A percentile compares a stretch with the other conserved stretches of the same genome.
phyloP scores from a whole-genome alignment of 2,113 vertebrate species.

The Calidris pygmaea region DNA sequence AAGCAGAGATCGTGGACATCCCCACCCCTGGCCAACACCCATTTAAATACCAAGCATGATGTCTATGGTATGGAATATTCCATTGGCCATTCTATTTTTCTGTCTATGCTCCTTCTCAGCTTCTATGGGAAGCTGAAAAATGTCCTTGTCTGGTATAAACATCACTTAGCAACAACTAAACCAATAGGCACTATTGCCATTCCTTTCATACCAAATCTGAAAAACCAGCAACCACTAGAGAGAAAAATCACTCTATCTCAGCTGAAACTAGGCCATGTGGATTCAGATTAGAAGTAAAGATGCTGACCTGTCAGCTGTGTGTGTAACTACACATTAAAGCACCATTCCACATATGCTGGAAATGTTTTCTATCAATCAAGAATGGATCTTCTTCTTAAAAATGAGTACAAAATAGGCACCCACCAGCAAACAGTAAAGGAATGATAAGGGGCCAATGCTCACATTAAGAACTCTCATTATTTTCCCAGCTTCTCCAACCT shows the following conservation, averaged over 20 bases:
- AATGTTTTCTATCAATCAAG: neutral
- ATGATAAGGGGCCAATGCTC: neutral
- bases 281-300: neutral
- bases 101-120: neutral
- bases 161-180: neutral
- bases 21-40: neutral
- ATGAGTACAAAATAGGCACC: neutral
- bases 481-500: neutral
- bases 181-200: neutral
- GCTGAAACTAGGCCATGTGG: neutral
- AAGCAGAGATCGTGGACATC: neutral
- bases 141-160: neutral
- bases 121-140: neutral
- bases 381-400: neutral
- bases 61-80: neutral
- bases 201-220: neutral
- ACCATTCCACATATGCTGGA: neutral
- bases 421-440: neutral
- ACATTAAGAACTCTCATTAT: neutral
- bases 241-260: neutral
- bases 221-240: neutral
- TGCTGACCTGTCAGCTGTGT: neutral
- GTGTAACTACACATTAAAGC: neutral
- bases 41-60: neutral
- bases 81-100: neutral